Conservation (phyloP, 2,888 invertebrate genomes). For the Leptopterna dolabrata region DNA sequence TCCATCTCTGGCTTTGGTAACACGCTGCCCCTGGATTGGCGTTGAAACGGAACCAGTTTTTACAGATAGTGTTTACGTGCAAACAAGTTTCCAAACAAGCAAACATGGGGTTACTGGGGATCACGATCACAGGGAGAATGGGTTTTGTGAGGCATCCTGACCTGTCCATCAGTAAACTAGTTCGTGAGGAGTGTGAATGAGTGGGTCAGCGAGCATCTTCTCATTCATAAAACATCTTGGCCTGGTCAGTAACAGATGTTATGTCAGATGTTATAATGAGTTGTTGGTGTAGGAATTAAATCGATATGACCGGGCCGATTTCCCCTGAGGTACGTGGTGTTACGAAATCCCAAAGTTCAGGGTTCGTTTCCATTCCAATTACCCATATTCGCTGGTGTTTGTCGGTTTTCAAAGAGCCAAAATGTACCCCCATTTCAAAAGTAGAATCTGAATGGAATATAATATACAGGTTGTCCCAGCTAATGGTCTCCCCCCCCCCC, state of each 20-base stretch:
- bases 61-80: neutral
- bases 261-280: too few relatives aligned
- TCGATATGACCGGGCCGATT: too few relatives aligned
- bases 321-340: too few relatives aligned
- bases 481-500: too few relatives aligned
- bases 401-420: too few relatives aligned
- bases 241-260: neutral
- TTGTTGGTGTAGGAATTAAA: too few relatives aligned
- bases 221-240: neutral
- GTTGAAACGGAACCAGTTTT: constrained; percentile 1
- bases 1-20: neutral
- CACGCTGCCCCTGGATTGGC: neutral
- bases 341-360: too few relatives aligned
- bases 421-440: too few relatives aligned
- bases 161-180: neutral
- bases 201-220: neutral
- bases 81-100: constrained; percentile 16
- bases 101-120: constrained; percentile 20
- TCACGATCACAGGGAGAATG: neutral
- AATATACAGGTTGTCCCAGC: too few relatives aligned
- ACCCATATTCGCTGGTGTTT: too few relatives aligned
- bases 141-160: neutral
- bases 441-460: too few relatives aligned
- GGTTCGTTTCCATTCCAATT: too few relatives aligned
- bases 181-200: constrained; percentile 7